Conservation (phyloP, 2,888 invertebrate genomes). For the Limnephilus marmoratus region DNA sequence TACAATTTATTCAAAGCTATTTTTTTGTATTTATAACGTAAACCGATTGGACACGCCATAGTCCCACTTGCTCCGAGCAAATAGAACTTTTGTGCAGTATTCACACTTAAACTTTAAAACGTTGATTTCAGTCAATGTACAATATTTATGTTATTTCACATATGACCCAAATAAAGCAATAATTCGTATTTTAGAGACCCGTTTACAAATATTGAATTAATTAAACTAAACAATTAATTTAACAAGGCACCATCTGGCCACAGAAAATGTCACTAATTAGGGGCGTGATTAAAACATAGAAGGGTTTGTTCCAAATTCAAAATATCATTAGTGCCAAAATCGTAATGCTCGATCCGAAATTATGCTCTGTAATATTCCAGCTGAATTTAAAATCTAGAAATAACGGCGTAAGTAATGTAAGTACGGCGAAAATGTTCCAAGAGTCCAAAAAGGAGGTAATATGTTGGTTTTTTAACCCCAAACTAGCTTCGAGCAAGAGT, state of each 20-base stretch:
- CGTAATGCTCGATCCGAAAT: neutral
- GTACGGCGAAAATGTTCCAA: too few species aligned
- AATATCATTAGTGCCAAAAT: neutral
- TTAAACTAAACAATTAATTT: neutral
- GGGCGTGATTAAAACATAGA: neutral
- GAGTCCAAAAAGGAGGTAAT: neutral
- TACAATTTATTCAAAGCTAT: too few species aligned
- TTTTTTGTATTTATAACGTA: too few species aligned
- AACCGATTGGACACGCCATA: too few species aligned
- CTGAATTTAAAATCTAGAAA: neutral
- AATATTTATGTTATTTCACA: too few species aligned
- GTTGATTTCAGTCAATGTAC: too few species aligned
- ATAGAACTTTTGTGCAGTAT: too few species aligned
- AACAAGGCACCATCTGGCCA: neutral
- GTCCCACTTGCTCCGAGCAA: too few species aligned
- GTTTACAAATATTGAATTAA: neutral
- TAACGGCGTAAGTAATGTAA: too few species aligned
- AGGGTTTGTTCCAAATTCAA: neutral
- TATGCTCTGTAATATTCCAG: neutral
- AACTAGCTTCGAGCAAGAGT: neutral
- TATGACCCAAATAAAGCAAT: too few species aligned
- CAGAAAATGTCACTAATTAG: conserved; percentile 2
- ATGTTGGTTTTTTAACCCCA: neutral
- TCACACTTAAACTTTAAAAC: too few species aligned
- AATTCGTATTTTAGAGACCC: too few species aligned